These are phyloP conservation scores for Nerophis lumbriciformis DNA, from an alignment of 2,113 vertebrate genomes.

Conservation along the genomic window DNA sequence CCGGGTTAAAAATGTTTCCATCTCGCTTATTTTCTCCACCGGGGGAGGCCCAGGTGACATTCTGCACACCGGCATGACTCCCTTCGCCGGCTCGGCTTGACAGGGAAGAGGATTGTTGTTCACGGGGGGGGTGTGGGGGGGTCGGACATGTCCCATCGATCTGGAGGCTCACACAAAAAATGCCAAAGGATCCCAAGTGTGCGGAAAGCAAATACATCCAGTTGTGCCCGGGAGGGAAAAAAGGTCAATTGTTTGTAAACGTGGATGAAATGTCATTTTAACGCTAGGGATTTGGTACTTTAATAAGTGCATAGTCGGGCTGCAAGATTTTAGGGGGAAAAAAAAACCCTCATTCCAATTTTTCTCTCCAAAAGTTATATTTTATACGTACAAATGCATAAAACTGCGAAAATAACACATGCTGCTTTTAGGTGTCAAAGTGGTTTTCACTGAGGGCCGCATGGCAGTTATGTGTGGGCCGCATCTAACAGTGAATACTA, in stretches of 20 bases:
- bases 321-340: no score
- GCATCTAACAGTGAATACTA: no score
- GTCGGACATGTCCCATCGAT: conserved; percentile 33
- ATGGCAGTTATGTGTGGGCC: no score
- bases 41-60: conserved; percentile 47
- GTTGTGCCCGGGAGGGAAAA: conserved; percentile 10
- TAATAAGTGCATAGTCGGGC: no score
- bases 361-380: no score
- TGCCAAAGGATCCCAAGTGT: conserved; percentile 17
- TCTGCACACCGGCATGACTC: conserved; percentile 28
- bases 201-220: conserved; percentile 29
- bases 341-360: no score
- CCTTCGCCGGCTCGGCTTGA: conserved; percentile 17
- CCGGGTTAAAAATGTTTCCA: conserved; percentile 49
- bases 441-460: no score
- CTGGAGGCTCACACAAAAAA: conserved; percentile 29
- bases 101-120: conserved; percentile 39
- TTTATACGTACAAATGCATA: no score
- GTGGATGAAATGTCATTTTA: conserved; percentile 13
- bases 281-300: neutral
- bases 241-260: conserved; percentile 27
- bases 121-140: neutral
- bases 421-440: no score
- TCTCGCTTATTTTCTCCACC: conserved; percentile 60
- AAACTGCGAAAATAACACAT: no score